Evolutionary conservation across 2,888 invertebrate genomes (phyloP), one percentile per base, ranked within the genome.

Genomic region (Drosophila pseudotakahashii): DNA sequence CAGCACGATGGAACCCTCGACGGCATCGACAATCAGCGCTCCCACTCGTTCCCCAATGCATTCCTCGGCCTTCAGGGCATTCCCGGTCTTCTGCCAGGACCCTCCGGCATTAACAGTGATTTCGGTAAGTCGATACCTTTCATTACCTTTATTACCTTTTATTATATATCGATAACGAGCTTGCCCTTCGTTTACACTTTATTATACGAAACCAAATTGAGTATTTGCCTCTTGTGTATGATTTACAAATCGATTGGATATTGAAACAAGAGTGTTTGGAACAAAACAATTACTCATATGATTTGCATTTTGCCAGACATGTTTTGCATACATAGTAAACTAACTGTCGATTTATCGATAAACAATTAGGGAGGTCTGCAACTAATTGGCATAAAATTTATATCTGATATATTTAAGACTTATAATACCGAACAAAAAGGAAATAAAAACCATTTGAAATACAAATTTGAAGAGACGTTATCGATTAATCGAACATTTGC

Each of bases 51-150:
- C 92, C 96, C 96, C 32, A 95, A 96, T 82, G 94, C 95, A 81
- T 94, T 97, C 78, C 93, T 97, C 80, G 96, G 96, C 88, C 93
- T 97, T 84, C 97, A 96, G 94, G 97, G 94, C 78, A 92, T 95
- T 91, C 92, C 95, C 93, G 97, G 97, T 89, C 94, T 97, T 82
- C 93, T 97, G 91, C 96, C 97, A 73, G 97, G 97, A 88, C 97
- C 97, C 39, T 97, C 97, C 76, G 96, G 97, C 89, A 95, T 97
- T 92, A 94, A 96, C 92, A 95, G 96, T 92, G 97, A 95, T 92
- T 97, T 96, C 93, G 96, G 96, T 96, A 93, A 95, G 95, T 95
- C 41, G 10, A 19, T n/a, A 11, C 16, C n/a, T 23, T 34, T 36
- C 53, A 48, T 37, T 3, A 32, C 51, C 26, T n/a, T n/a, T 6